Base-by-base conservation (phyloP, 2,797 vertebrate species). In the Gymnoscopelus microlampas region DNA sequence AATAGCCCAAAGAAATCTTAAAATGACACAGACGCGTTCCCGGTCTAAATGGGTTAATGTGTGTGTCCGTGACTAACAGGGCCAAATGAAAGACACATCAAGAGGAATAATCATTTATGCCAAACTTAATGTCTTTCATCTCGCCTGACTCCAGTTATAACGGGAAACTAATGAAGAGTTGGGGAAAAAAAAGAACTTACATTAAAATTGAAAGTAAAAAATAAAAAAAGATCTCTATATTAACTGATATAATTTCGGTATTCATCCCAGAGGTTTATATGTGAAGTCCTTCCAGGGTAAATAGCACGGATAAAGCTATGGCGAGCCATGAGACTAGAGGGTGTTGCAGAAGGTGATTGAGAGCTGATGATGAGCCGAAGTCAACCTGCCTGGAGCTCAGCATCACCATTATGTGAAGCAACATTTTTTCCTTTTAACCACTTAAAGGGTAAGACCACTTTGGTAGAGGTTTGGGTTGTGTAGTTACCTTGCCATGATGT, bases 31-130 rank as follows among this genome's bases (percentile, higher is more conserved):
- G n/a, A n/a, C n/a, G n/a, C n/a, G n/a, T n/a, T n/a, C n/a, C n/a
- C n/a, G n/a, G 26, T 3, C 26, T 29, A 29, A 29, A 29, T 29
- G 26, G 26, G 26, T 29, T 39, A 39, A 91, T 76, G 78, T 74
- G 83, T 87, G 74, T 78, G 82, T 85, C 84, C 66, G 70, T 86
- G 80, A 87, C 77, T 79, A 87, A 89, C 66, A 23, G 68, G 47
- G 12, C 29, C 67, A 81, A 80, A 87, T 87, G 77, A 88, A 88
- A 81, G 78, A 70, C 75, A 67, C 72, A 65, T 81, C 76, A 49
- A 71, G 82, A 71, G 66, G 64, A 88, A 65, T 50, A 7, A 35
- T 53, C 24, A 2, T 56, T 66, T 11, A 19, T 57, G 76, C 78
- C 86, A 74, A 60, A 66, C 59, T 19, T 66, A 77, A 80, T 54